Conservation (phyloP, 2,888 invertebrate genomes). For the Ophraella communa region DNA sequence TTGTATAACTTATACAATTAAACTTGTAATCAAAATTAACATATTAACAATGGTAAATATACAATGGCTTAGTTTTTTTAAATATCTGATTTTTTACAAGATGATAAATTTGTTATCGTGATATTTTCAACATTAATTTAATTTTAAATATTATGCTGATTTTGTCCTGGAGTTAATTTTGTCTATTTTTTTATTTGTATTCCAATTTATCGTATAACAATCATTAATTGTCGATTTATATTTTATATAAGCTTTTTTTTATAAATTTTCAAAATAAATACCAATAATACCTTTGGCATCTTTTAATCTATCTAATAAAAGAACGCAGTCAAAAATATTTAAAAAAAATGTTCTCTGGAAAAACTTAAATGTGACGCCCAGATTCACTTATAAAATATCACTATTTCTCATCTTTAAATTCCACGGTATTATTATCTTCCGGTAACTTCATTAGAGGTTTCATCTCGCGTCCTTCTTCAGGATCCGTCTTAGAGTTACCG, state of each 20-base stretch:
- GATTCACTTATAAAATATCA: conserved; percentile 12
- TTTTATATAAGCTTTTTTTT: neutral
- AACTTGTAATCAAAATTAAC: too few species aligned
- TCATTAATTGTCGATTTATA: too few species aligned
- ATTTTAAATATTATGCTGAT: too few species aligned
- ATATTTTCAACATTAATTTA: too few species aligned
- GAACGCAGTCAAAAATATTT: neutral
- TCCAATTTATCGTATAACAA: too few species aligned
- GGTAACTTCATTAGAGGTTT: conserved; percentile 51
- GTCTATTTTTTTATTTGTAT: too few species aligned
- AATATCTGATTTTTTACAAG: too few species aligned
- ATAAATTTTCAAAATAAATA: neutral
- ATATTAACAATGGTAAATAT: too few species aligned
- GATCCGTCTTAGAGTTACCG: conserved; percentile 33
- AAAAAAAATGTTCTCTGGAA: neutral
- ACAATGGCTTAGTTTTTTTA: too few species aligned
- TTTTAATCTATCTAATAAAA: neutral
- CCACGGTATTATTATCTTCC: conserved; percentile 34
- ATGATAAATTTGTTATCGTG: too few species aligned
- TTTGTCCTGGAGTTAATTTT: too few species aligned
- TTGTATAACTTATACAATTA: too few species aligned
- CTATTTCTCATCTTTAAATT: conserved; percentile 44
- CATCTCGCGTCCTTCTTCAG: conserved; percentile 47
- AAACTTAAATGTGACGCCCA: neutral
- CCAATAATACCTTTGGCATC: neutral